Evolutionary conservation across 2,113 vertebrate genomes (phyloP), one percentile per base, ranked within the genome.

Genomic region (Dromaius novaehollandiae): DNA sequence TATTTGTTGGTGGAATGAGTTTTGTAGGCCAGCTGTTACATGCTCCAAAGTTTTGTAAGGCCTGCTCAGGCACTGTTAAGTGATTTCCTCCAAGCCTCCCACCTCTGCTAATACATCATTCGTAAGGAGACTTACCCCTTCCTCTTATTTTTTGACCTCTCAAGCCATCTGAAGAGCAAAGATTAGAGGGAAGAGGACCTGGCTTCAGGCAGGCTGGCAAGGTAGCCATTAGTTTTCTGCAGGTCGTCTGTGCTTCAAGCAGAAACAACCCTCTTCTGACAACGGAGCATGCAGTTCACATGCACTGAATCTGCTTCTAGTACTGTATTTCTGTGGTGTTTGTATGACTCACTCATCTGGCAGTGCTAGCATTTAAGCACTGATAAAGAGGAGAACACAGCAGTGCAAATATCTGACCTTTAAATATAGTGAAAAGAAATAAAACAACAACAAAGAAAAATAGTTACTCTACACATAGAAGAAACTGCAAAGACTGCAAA

Each of bases 331-430:
- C 66, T 88, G 73, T 66, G 69, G 28, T 38, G 9, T 94, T 93
- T 87, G 55, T 40, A 30, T 0, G 0, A 78, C 70, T 93, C 11
- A 1, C 85, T 95, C 74, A 60, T 93, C 74, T 93, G 79, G 77
- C 64, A 74, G 32, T 17, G 66, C 76, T 66, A 25, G 60, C 73
- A 60, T 95, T 90, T 83, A 90, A 94, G 82, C 65, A 60, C 80
- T 94, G 90, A 89, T 97, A 96, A 77, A 70, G 48, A 86, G 91
- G 53, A 82, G 76, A 95, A 89, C 40, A 22, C 40, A 88, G 61
- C 21, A 69, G 89, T 84, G 87, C 81, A 95, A 93, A 92, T 76
- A 28, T 85, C 92, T 93, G 95, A 90, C 95, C 92, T 96, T 96
- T 95, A 46, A 15, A 46, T 91, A 86, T 44, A 82, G 0, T 58